phyloP scores from a whole-genome alignment of 92 coral and sea anemone genomes.

The Actinernus sp. region DNA sequence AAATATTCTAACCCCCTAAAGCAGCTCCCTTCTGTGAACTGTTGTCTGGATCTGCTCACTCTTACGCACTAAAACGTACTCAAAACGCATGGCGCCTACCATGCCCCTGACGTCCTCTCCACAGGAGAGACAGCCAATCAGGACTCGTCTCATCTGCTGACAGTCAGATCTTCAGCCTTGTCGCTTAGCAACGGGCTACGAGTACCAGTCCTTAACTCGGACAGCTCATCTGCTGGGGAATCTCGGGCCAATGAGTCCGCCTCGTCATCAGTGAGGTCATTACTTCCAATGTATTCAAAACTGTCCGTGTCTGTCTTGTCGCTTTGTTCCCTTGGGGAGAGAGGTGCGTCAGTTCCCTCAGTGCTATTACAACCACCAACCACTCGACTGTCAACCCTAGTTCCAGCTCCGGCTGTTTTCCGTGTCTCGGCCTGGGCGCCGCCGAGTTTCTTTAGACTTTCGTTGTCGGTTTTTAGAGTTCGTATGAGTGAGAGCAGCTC shows the following conservation, averaged over 20 bases:
- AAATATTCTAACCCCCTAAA: too few species aligned
- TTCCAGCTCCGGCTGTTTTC: not conserved
- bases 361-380: slow-evolving; percentile 3
- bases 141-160: slow-evolving; percentile 63
- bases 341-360: slow-evolving; percentile 20
- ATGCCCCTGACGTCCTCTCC: slow-evolving; percentile 32
- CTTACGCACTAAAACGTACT: too few species aligned
- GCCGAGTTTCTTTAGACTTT: slow-evolving; percentile 50
- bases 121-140: slow-evolving; percentile 27
- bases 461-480: slow-evolving; percentile 76
- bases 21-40: too few species aligned
- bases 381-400: not conserved
- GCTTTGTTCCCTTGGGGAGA: slow-evolving; percentile 31
- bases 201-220: slow-evolving; percentile 31
- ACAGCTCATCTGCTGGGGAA: slow-evolving; percentile 71
- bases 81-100: too few species aligned
- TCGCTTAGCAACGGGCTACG: slow-evolving; percentile 62
- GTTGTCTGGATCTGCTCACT: too few species aligned
- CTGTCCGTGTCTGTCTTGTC: slow-evolving; percentile 93
- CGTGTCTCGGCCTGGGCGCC: slow-evolving; percentile 5
- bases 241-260: slow-evolving; percentile 83
- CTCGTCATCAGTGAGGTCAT: slow-evolving; percentile 93
- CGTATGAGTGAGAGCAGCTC: slow-evolving; percentile 64
- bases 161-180: slow-evolving; percentile 80
- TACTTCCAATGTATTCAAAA: slow-evolving; percentile 87